Evolutionary conservation across 2,113 vertebrate genomes (phyloP), one percentile per base, ranked within the genome.

Genomic region (Sminthopsis crassicaudata): DNA sequence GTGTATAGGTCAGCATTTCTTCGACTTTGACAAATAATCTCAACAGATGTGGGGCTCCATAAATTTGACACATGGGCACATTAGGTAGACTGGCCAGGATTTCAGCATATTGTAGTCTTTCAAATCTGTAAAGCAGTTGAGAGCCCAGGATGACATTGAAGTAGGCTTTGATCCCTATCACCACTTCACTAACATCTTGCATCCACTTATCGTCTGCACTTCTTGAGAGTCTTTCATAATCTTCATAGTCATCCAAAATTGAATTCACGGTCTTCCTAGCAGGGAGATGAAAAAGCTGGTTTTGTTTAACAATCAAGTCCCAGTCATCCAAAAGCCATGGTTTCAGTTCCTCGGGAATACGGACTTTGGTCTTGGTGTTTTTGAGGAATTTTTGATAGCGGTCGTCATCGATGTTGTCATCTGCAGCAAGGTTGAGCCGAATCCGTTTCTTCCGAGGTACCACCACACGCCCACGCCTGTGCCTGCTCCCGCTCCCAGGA

Each of bases 141-240:
- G 99, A 99, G 89, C 99, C 99, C 97, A 99, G 98, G 99, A 99
- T 99, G 92, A 99, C 99, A 0, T 99, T 99, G 98, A 99, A 99
- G 98, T 99, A 99, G 91, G 99, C 99, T 27, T 99, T 99, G 94
- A 99, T 99, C 6, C 99, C 99, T 93, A 99, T 99, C 53, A 99
- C 99, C 16, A 99, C 99, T 97, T 99, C 99, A 5, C 99, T 99
- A 94, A 99, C 99, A 6, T 99, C 99, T 2, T 99, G 99, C 93
- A 99, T 99, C 67, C n/a, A 22, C 97, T 99, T 99, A 98, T 99
- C 99, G 98, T 99, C 99, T 2, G 99, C 99, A 97, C 99, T 99
- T 96, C 99, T 99, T 98, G 99, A 99, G 0, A 99, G 99, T 92
- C 99, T 99, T 98, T 99, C 99, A 97, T 99, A 99, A 97, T 99